Base-by-base conservation (phyloP, 2,797 vertebrate species). In the Setipinna tenuifilis region DNA sequence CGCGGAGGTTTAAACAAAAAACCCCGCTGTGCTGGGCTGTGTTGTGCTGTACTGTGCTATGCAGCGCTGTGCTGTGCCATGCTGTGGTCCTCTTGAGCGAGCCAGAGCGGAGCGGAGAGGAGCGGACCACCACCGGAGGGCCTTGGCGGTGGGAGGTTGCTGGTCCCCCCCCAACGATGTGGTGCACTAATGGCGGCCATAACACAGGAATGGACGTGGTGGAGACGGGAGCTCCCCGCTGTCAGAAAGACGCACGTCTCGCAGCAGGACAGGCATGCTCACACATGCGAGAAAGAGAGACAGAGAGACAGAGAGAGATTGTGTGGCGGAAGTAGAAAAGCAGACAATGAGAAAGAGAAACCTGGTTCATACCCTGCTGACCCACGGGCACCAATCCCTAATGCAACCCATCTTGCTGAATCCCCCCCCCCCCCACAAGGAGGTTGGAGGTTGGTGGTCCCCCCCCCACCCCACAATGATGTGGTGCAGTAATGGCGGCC, bases 331-430 rank as follows among this genome's bases (percentile, higher is more conserved):
- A n/a, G 35, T 41, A 82, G 61, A 10, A 19, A 86, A n/a, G 31
- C 54, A 25, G 19, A 86, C 12, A 58, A 5, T 59, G 31, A 83
- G 46, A 50, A 2, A 88, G 86, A 41, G 65, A 57, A 81, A 62
- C 50, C 68, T 50, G 12, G 71, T 84, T 75, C 85, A 85, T 86
- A 44, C 23, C 78, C 78, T 68, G 87, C 84, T 65, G 85, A 83
- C 85, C 90, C 89, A 21, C 82, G 82, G 87, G 62, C 6, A 71
- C 28, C 65, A 71, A 71, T 71, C 28, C 28, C 28, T 0, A 44
- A n/a, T 35, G 17, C 25, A 71, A 16, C 35, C 35, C 5, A 41
- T 78, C 31, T 31, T 48, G 46, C 46, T 48, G 46, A 48, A 48
- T 21, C 71, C 71, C 41, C 44, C 35, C 71, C 35, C n/a, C n/a